phyloP scores from a whole-genome alignment of 2,888 invertebrate genomes.

The Girardia tigrina region DNA sequence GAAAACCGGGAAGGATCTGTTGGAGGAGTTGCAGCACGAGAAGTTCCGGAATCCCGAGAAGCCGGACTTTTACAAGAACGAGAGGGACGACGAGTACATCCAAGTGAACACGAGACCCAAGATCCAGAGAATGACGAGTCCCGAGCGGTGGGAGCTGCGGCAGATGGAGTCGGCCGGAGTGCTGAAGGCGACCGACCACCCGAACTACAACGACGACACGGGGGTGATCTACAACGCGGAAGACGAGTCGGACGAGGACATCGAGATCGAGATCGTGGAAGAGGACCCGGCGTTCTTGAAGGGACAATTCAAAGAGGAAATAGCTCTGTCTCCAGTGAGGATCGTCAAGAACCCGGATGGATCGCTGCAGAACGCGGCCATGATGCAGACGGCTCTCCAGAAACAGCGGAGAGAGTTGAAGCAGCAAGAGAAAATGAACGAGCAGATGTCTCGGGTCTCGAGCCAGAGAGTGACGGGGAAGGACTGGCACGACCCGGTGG shows the following conservation, averaged over 20 bases:
- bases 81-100: neutral
- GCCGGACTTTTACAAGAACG: neutral
- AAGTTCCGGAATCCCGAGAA: neutral
- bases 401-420: conserved; percentile 91
- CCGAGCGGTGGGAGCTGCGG: conserved; percentile 87
- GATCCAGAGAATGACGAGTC: conserved; percentile 69
- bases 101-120: conserved; percentile 34
- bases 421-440: conserved; percentile 39
- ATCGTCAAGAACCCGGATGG: conserved; percentile 75
- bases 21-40: conserved; percentile 52
- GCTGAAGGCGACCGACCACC: conserved; percentile 77
- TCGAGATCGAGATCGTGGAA: conserved; percentile 92
- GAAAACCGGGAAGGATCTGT: conserved; percentile 80
- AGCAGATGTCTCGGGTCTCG: conserved; percentile 21
- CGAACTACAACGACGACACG: conserved; percentile 92
- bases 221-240: conserved; percentile 59
- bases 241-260: conserved; percentile 68
- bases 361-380: conserved; percentile 93
- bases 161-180: conserved; percentile 87
- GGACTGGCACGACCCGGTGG: conserved; percentile 36
- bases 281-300: conserved; percentile 87
- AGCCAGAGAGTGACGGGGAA: conserved; percentile 53
- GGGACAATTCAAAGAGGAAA: conserved; percentile 27
- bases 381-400: conserved; percentile 96
- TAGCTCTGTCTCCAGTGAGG: conserved; percentile 33